Conservation (phyloP, 1,140 invertebrate genomes). For the Meloidogyne floridensis region DNA sequence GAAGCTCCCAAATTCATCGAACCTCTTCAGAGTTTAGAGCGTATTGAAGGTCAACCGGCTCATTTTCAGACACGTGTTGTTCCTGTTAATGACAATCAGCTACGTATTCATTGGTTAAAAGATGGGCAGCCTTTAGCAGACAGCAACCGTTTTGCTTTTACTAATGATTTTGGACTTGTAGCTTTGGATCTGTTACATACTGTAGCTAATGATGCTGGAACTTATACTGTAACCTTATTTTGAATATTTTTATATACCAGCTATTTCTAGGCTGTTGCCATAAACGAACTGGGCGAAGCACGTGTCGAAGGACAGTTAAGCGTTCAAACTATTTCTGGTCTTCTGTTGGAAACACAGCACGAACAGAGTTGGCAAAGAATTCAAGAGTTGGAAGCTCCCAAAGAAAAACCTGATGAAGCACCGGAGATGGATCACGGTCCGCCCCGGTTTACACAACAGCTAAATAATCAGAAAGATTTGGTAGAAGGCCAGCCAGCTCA, state of each 20-base stretch:
- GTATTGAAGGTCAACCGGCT: conserved; percentile 80
- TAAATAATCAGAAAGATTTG: conserved; percentile 72
- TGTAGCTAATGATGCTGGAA: conserved; percentile 68
- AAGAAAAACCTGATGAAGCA: conserved; percentile 76
- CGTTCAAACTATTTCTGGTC: conserved; percentile 72
- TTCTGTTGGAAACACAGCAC: conserved; percentile 84
- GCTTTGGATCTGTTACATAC: conserved; percentile 68
- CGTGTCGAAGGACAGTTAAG: conserved; percentile 53
- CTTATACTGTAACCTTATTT: conserved; percentile 61
- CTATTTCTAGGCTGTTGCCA: conserved; percentile 37
- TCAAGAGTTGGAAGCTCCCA: conserved; percentile 80
- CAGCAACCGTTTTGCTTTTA: conserved; percentile 55
- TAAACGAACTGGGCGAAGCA: conserved; percentile 57
- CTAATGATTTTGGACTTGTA: conserved; percentile 61
- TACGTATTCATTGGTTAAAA: conserved; percentile 68
- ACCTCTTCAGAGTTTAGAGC: conserved; percentile 50
- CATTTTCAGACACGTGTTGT: conserved; percentile 92
- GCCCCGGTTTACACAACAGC: conserved; percentile 57
- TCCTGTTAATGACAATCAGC: conserved; percentile 88
- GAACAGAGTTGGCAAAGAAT: conserved; percentile 80
- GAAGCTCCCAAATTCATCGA: conserved; percentile 58
- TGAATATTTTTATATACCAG: too few relatives aligned
- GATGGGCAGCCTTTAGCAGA: conserved; percentile 61
- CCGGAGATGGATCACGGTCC: conserved; percentile 60
- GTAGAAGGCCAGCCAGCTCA: conserved; percentile 83